phyloP scores from a whole-genome alignment of 2,113 vertebrate species.

The Mus spicilegus region DNA sequence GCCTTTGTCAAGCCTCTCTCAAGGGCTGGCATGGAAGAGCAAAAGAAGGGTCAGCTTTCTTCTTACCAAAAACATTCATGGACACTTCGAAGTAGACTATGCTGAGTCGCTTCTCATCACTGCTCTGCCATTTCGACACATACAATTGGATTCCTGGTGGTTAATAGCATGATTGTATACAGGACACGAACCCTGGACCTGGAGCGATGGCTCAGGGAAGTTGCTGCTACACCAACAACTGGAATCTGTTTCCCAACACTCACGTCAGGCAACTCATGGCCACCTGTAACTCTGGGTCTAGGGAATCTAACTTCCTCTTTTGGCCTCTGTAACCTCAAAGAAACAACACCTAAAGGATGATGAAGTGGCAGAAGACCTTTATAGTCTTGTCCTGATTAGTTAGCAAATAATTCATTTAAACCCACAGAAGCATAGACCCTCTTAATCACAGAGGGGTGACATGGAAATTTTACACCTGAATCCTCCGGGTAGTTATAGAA shows the following conservation, averaged over 20 bases:
- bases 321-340: neutral
- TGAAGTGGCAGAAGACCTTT: neutral
- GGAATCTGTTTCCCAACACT: neutral
- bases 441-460: too few species aligned
- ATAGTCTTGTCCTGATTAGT: neutral
- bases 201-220: neutral
- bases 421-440: neutral
- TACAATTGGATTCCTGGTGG: neutral
- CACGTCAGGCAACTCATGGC: neutral
- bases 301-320: neutral
- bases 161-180: fast-evolving
- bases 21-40: conserved; percentile 86
- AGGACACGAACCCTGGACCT: neutral
- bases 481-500: neutral
- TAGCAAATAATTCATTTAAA: neutral
- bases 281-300: neutral
- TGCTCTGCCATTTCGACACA: too few species aligned
- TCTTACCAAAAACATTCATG: neutral
- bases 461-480: neutral
- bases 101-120: fast-evolving
- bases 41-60: neutral
- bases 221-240: neutral
- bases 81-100: neutral
- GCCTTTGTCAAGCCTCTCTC: conserved; percentile 93
- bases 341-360: neutral